phyloP scores from a whole-genome alignment of 2,888 invertebrate species.

The Yponomeuta sedellus region DNA sequence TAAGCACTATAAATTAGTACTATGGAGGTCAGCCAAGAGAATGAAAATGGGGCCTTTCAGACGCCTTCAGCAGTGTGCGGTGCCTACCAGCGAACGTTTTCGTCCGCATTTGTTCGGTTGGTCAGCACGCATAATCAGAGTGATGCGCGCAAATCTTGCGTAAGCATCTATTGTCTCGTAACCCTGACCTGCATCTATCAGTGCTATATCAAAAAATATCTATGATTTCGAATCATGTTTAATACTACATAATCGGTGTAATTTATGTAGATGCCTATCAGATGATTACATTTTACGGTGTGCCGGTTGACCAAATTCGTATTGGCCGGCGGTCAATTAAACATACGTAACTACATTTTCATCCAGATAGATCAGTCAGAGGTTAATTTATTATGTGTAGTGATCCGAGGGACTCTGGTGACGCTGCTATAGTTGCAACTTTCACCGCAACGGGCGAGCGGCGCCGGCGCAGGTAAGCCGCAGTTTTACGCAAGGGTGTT shows the following conservation, averaged over 20 bases:
- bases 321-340: background rate
- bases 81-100: too few relatives aligned
- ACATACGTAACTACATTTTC: background rate
- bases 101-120: too few relatives aligned
- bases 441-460: slow-evolving; percentile 45
- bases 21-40: too few relatives aligned
- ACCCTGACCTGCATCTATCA: slow-evolving; percentile 59
- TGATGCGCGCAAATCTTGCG: slow-evolving; percentile 38
- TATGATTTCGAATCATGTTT: background rate
- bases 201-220: background rate
- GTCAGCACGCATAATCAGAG: background rate
- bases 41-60: too few relatives aligned
- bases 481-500: slow-evolving; percentile 71
- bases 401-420: slow-evolving; percentile 20
- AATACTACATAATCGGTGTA: background rate
- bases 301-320: background rate
- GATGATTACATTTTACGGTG: background rate
- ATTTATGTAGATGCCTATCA: background rate
- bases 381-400: background rate
- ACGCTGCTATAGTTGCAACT: slow-evolving; percentile 49
- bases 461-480: slow-evolving; percentile 36
- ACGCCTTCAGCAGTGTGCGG: too few relatives aligned
- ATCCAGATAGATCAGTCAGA: slow-evolving; percentile 6
- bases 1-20: too few relatives aligned
- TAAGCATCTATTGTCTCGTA: slow-evolving; percentile 49